Percentiles rank a stretch among this genome's conserved stretches.
These are phyloP conservation scores for Gonatopus flavifemur DNA, from an alignment of 1,140 invertebrate genomes.

Conservation along the genomic window DNA sequence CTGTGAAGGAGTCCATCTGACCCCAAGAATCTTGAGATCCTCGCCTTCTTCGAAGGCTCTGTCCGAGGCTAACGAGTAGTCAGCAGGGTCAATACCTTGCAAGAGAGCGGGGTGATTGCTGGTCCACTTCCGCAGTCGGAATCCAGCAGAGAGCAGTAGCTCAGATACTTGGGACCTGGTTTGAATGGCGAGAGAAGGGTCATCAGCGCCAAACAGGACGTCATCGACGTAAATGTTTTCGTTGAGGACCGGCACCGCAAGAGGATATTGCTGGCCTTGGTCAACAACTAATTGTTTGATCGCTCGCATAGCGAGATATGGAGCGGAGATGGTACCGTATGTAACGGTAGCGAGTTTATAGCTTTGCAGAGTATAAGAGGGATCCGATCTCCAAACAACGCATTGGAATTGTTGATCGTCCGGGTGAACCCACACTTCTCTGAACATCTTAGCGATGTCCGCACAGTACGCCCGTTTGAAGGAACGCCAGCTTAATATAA, in stretches of 20 bases:
- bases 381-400: constrained; percentile 1
- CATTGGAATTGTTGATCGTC: constrained; percentile 6
- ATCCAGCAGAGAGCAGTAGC: too few relatives aligned
- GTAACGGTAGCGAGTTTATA: constrained; percentile 5
- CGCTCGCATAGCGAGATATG: constrained; percentile 1
- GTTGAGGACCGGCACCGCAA: background rate
- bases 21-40: too few relatives aligned
- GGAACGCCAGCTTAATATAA: constrained; percentile 27
- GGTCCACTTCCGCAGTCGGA: too few relatives aligned
- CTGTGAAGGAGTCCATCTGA: too few relatives aligned
- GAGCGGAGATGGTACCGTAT: constrained; percentile 1
- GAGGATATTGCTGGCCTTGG: background rate
- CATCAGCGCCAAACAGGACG: background rate
- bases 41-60: too few relatives aligned
- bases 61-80: too few relatives aligned
- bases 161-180: too few relatives aligned
- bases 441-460: constrained; percentile 24
- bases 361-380: background rate
- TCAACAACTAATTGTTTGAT: background rate
- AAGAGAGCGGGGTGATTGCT: too few relatives aligned
- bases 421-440: constrained; percentile 20
- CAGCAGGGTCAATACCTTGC: too few relatives aligned
- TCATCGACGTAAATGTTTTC: constrained; percentile 4
- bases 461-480: constrained; percentile 33
- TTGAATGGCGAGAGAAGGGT: background rate